A percentile compares a stretch with the other conserved stretches of the same genome.
phyloP scores from a whole-genome alignment of 2,113 vertebrate genomes.

The Halcyon senegalensis region DNA sequence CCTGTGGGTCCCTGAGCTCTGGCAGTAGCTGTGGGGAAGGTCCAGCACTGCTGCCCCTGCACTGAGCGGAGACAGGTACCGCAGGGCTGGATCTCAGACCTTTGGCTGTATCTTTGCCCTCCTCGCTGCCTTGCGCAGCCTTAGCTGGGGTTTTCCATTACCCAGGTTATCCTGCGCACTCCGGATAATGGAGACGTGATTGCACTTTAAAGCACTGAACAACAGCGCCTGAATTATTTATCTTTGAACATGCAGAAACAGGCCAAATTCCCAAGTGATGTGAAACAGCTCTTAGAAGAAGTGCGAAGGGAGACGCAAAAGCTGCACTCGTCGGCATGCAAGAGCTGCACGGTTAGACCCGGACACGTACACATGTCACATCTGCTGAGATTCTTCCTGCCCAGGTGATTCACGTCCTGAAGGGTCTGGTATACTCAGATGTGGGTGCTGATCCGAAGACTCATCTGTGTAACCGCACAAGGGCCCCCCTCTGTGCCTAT shows the following conservation, averaged over 20 bases:
- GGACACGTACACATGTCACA: neutral
- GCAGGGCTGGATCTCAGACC: neutral
- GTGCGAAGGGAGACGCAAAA: neutral
- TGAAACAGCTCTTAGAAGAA: neutral
- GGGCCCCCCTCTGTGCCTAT: neutral
- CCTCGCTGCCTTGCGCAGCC: accelerated
- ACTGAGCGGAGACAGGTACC: accelerated
- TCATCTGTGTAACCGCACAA: neutral
- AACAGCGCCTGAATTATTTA: constrained; percentile 49
- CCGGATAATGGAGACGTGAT: neutral
- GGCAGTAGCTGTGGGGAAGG: neutral
- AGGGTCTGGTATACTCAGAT: neutral
- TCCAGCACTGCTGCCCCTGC: neutral
- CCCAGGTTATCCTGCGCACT: neutral
- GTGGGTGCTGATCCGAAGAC: neutral
- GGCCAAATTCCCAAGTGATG: constrained; percentile 4
- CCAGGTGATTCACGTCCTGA: neutral
- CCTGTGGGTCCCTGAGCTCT: neutral
- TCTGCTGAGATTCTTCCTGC: neutral
- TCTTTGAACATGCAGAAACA: neutral
- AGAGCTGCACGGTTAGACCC: neutral
- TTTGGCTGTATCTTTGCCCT: accelerated
- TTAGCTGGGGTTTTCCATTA: neutral
- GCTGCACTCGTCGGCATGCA: accelerated
- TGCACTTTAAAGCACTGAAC: neutral